Evolutionary conservation across 2,113 vertebrate genomes (phyloP), one percentile per base, ranked within the genome.

Genomic region (Lepisosteus oculatus): DNA sequence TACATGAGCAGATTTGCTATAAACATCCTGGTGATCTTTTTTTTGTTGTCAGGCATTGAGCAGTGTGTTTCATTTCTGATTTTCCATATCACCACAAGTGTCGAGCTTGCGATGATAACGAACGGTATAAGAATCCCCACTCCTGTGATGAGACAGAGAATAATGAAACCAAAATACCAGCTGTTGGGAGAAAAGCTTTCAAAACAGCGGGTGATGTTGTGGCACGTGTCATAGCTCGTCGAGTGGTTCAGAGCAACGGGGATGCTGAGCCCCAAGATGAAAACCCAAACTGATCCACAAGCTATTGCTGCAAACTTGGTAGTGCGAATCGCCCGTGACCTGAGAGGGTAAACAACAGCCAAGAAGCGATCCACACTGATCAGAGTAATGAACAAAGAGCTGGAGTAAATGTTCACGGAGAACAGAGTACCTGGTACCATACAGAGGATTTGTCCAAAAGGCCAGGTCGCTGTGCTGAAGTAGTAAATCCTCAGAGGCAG

Each of bases 1-100:
- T 78, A 83, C 61, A 83, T 80, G 55, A 77, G 54, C 64, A 83
- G 66, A 43, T 80, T 83, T 11, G 69, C 65, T 14, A 77, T 43
- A 61, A 83, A 75, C 41, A 83, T 76, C 65, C 70, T 73, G 43
- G 77, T 67, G 13, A 83, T 78, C 63, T 74, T 78, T 61, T 67
- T 43, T 61, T 66, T 79, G 57, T 69, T 65, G 69, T 73, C 44
- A 3, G 14, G 11, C 9, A 41, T 62, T 4, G 67, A 74, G 41
- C 17, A 45, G 13, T 11, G n/a, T 3, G n/a, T 8, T 65, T 55
- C 8, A 15, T 71, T 29, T 59, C 55, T 15, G 15, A 79, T 44
- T 55, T 68, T 69, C 6, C 56, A 45, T n/a, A 80, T 61, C 3
- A 80, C 76, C 1, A 64, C 62, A 6, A 76, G 9, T 6, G 78